A percentile compares a stretch with the other conserved stretches of the same genome.
These are phyloP conservation scores for Macropodus opercularis DNA, from an alignment of 2,797 vertebrate species.

Conservation along the genomic window DNA sequence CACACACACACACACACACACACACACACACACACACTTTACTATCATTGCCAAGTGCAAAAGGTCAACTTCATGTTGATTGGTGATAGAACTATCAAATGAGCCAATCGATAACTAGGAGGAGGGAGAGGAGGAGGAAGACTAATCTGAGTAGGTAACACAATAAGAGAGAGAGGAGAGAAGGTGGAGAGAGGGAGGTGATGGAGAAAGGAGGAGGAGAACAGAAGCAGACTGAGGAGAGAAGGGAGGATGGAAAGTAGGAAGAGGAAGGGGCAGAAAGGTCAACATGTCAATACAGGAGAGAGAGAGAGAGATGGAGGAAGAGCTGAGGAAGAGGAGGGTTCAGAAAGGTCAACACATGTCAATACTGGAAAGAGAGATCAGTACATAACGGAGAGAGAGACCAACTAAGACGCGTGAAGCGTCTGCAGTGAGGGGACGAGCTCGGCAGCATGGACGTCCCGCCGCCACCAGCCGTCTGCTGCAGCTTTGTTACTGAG, in stretches of 20 bases:
- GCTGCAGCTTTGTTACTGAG: too few species aligned
- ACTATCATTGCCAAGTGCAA: conserved; percentile 92
- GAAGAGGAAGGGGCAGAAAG: conserved; percentile 28
- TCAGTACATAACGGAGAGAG: neutral
- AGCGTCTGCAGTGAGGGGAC: too few species aligned
- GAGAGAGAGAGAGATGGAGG: conserved; percentile 42
- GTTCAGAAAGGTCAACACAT: conserved; percentile 60
- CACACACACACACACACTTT: conserved; percentile 51
- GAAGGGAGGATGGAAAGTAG: neutral
- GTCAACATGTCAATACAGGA: conserved; percentile 30
- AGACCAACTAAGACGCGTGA: neutral
- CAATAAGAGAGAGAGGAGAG: neutral
- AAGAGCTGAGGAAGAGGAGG: conserved; percentile 1
- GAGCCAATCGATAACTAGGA: conserved; percentile 92
- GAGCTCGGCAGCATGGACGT: too few species aligned
- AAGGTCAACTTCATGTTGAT: conserved; percentile 98
- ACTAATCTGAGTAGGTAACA: neutral
- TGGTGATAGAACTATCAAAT: conserved; percentile 99
- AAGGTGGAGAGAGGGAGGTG: neutral
- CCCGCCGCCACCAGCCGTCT: too few species aligned
- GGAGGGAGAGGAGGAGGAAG: conserved; percentile 65
- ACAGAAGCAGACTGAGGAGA: neutral
- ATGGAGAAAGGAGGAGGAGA: neutral
- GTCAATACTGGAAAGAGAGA: conserved; percentile 65
- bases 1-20: conserved; percentile 23